Evolutionary conservation across 2,797 vertebrate genomes (phyloP).

Genomic region (Octomys mimax): DNA sequence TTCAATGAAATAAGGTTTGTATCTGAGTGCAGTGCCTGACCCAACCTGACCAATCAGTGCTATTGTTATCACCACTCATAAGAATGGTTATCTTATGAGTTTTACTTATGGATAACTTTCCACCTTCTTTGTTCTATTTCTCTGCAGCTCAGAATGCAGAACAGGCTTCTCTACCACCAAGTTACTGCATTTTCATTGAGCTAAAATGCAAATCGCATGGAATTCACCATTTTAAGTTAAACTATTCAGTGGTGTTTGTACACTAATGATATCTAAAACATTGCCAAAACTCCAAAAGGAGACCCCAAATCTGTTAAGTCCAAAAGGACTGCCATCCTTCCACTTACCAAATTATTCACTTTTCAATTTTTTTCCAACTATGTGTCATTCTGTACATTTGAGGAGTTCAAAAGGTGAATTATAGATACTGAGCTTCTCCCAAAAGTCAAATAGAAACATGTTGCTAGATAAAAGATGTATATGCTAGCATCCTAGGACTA

Average conservation of each 20-base stretch:
- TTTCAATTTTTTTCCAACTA: constrained; percentile 41
- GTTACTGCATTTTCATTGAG: not conserved
- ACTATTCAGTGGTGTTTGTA: not conserved
- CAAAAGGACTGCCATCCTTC: not conserved
- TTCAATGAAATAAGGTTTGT: not conserved
- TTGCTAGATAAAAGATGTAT: constrained; percentile 34
- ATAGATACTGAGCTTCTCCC: constrained; percentile 9
- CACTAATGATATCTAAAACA: not conserved
- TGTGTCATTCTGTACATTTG: constrained; percentile 1
- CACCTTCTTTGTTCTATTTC: not conserved
- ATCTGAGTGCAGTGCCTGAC: not conserved
- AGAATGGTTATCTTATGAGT: not conserved
- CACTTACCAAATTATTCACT: constrained; percentile 28
- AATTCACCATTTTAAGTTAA: constrained; percentile 23
- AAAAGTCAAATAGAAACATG: constrained; percentile 43
- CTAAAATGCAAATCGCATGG: not conserved
- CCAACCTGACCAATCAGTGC: constrained; percentile 10
- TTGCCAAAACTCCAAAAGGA: not conserved
- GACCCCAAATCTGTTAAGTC: not conserved
- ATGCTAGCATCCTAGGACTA: not conserved
- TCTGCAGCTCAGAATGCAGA: constrained; percentile 25
- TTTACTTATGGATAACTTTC: constrained; percentile 12
- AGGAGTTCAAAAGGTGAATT: constrained; percentile 37
- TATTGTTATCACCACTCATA: not conserved
- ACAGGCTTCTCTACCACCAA: not conserved